Conservation (phyloP, 2,888 invertebrate species). For the Tillus elongatus region DNA sequence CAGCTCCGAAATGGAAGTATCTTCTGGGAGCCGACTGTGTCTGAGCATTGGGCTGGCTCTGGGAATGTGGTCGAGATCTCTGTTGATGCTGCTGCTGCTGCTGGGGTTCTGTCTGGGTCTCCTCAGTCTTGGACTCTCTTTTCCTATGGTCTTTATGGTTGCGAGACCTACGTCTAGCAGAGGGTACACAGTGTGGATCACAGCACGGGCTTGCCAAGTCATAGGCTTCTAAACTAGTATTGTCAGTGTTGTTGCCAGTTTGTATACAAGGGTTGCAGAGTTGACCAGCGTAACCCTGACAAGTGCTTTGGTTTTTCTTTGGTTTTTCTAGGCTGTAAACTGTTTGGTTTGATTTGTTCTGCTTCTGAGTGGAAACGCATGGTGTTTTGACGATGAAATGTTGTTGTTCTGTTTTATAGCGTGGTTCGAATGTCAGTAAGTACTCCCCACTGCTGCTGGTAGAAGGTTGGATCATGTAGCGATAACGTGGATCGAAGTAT, state of each 20-base stretch:
- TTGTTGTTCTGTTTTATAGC: slow-evolving; percentile 53
- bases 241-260: slow-evolving; percentile 52
- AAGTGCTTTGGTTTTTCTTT: slow-evolving; percentile 32
- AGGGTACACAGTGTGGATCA: slow-evolving; percentile 76
- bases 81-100: slow-evolving; percentile 37
- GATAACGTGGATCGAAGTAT: slow-evolving; percentile 63
- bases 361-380: slow-evolving; percentile 38
- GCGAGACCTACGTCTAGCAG: slow-evolving; percentile 44
- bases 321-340: slow-evolving; percentile 25
- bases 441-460: slow-evolving; percentile 60
- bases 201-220: slow-evolving; percentile 81
- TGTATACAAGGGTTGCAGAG: slow-evolving; percentile 66
- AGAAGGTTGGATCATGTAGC: slow-evolving; percentile 61
- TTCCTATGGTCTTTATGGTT: slow-evolving; percentile 54
- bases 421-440: slow-evolving; percentile 61
- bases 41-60: slow-evolving; percentile 28
- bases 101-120: slow-evolving; percentile 43
- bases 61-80: slow-evolving; percentile 35
- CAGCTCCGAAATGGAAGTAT: slow-evolving; percentile 58
- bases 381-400: slow-evolving; percentile 58
- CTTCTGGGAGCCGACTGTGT: slow-evolving; percentile 36
- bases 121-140: slow-evolving; percentile 41
- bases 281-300: slow-evolving; percentile 42
- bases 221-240: slow-evolving; percentile 74
- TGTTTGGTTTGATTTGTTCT: slow-evolving; percentile 30